phyloP scores from a whole-genome alignment of 2,113 vertebrate genomes.

The Brachyhypopomus gauderio region DNA sequence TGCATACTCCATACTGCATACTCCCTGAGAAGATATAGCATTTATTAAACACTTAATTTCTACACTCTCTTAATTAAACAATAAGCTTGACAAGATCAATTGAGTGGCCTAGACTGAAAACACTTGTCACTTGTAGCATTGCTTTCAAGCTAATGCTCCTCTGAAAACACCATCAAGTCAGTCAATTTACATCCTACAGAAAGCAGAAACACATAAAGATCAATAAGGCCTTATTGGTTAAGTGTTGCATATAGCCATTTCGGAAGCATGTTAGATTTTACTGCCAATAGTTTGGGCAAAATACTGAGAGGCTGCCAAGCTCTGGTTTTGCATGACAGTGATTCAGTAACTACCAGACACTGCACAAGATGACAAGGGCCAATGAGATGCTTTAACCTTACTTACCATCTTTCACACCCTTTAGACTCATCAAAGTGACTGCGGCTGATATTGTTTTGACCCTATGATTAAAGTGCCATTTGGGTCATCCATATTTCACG shows the following conservation, averaged over 20 bases:
- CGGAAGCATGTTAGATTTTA: constrained; percentile 6
- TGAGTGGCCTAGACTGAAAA: not conserved
- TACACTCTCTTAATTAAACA: not conserved
- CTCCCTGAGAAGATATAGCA: not conserved
- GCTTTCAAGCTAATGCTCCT: constrained; percentile 21
- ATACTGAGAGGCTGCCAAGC: not conserved
- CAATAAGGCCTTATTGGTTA: constrained; percentile 12
- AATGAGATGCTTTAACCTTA: constrained; percentile 3
- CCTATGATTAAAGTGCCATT: not conserved
- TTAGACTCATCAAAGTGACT: constrained; percentile 4
- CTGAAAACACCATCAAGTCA: not conserved
- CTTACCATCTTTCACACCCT: not conserved
- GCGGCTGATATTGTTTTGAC: constrained; percentile 12
- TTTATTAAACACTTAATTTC: not conserved
- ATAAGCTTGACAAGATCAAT: constrained; percentile 6
- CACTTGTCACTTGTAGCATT: not conserved
- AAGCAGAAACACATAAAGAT: constrained; percentile 16
- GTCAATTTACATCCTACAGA: not conserved
- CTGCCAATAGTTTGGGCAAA: constrained; percentile 11
- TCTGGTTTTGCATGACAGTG: not conserved
- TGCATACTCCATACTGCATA: not conserved
- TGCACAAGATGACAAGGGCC: not conserved
- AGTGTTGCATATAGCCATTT: constrained; percentile 3
- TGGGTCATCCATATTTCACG: not conserved
- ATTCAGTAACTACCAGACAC: not conserved